Evolutionary conservation across 2,113 vertebrate genomes (phyloP).

Genomic region (Hyla sarda): DNA sequence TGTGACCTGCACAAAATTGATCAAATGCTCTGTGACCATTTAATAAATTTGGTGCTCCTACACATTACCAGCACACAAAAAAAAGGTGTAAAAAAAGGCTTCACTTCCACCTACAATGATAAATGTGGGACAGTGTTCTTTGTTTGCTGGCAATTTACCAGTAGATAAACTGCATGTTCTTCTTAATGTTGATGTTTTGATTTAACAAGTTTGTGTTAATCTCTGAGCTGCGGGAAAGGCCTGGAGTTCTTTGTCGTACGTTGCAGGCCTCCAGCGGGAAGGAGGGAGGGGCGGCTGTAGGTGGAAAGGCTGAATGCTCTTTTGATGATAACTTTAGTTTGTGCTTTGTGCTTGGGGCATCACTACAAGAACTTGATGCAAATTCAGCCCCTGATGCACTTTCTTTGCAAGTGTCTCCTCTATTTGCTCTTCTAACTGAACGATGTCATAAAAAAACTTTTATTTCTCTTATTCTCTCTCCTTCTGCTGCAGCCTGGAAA

Average conservation of each 20-base stretch:
- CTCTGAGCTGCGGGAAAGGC: conserved; percentile 25
- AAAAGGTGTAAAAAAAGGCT: no score
- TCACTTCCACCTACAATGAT: no score
- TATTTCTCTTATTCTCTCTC: background rate
- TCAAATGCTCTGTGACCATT: no score
- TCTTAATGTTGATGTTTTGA: conserved; percentile 37
- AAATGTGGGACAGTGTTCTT: no score
- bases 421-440: conserved; percentile 25
- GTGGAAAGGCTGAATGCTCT: conserved; percentile 37
- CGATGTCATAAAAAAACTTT: background rate
- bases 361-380: conserved; percentile 23
- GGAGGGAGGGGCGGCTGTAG: background rate
- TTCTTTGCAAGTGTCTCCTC: conserved; percentile 11
- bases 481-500: background rate
- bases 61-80: no score
- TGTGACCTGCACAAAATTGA: no score
- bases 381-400: conserved; percentile 23
- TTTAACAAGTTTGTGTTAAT: conserved; percentile 37
- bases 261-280: background rate
- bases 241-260: background rate
- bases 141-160: conserved; percentile 21
- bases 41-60: no score
- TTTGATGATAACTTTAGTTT: conserved; percentile 41
- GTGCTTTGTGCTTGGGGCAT: conserved; percentile 19
- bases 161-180: conserved; percentile 24